A percentile compares a stretch with the other conserved stretches of the same genome.
Evolutionary conservation across 2,888 invertebrate species (phyloP).

Genomic region (Eurytoma californica): DNA sequence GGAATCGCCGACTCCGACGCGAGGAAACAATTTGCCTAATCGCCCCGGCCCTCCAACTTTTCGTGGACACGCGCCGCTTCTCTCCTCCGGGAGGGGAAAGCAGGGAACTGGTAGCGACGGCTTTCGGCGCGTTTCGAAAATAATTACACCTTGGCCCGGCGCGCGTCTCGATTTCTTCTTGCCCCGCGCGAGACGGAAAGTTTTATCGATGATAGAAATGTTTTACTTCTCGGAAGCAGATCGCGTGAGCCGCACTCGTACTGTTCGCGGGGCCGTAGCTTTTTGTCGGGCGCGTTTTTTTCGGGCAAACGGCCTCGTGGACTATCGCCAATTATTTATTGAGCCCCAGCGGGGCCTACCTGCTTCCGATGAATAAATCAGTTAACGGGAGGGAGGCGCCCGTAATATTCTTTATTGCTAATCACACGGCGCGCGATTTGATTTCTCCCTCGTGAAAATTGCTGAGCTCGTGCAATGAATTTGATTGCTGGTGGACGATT

Average conservation of each 20-base stretch:
- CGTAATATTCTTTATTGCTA: not conserved
- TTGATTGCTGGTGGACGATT: too few relatives aligned
- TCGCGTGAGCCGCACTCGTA: constrained; percentile 47
- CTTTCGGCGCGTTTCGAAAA: constrained; percentile 27
- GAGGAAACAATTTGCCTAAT: constrained; percentile 59
- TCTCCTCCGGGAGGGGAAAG: not conserved
- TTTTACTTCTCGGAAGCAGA: constrained; percentile 50
- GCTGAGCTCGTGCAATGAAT: too few relatives aligned
- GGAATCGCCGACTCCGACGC: constrained; percentile 9
- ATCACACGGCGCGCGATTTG: not conserved
- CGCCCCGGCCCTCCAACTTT: constrained; percentile 49
- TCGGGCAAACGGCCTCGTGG: not conserved
- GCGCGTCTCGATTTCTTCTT: constrained; percentile 23
- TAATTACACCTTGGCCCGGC: constrained; percentile 36
- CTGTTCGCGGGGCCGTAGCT: not conserved
- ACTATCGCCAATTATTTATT: constrained; percentile 43
- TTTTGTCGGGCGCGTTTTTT: constrained; percentile 17
- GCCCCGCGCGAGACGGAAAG: constrained; percentile 36
- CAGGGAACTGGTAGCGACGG: not conserved
- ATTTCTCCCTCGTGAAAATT: too few relatives aligned
- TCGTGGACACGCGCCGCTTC: constrained; percentile 22
- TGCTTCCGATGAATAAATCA: constrained; percentile 34
- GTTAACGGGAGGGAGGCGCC: not conserved
- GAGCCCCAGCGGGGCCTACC: not conserved
- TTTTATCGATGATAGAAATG: constrained; percentile 55